Conservation (phyloP, 2,888 invertebrate genomes). For the Punctoribates punctum region DNA sequence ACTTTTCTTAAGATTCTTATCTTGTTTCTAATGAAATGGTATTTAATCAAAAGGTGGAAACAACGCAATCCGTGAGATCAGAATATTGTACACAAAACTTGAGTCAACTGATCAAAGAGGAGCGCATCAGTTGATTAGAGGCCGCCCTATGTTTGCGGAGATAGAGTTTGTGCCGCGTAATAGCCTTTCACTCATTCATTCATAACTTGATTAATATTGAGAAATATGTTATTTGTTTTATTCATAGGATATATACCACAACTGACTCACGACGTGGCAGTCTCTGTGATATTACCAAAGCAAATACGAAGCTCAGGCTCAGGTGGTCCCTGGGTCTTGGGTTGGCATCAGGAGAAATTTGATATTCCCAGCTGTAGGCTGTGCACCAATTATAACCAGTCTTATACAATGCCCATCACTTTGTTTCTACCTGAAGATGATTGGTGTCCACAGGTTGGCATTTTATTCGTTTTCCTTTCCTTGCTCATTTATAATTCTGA, state of each 20-base stretch:
- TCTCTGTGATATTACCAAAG: constrained; percentile 37
- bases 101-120: neutral
- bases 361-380: constrained; percentile 14
- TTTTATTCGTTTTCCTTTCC: neutral
- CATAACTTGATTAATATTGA: neutral
- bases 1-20: no score
- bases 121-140: constrained; percentile 22
- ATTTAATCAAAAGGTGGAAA: constrained; percentile 28
- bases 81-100: constrained; percentile 20
- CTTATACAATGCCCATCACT: constrained; percentile 39
- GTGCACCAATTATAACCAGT: constrained; percentile 33
- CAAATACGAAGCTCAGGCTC: constrained; percentile 25
- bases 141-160: constrained; percentile 34
- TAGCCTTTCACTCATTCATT: neutral
- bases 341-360: constrained; percentile 37
- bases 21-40: neutral
- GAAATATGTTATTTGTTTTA: neutral
- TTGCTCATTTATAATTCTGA: neutral
- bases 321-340: constrained; percentile 40
- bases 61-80: constrained; percentile 23
- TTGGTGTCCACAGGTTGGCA: constrained; percentile 35
- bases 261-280: constrained; percentile 1
- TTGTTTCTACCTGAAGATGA: constrained; percentile 36
- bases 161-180: constrained; percentile 38
- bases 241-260: constrained; percentile 31